Base-by-base conservation (phyloP, 2,888 invertebrate genomes). In the Drosophila nr. perissopoda region DNA sequence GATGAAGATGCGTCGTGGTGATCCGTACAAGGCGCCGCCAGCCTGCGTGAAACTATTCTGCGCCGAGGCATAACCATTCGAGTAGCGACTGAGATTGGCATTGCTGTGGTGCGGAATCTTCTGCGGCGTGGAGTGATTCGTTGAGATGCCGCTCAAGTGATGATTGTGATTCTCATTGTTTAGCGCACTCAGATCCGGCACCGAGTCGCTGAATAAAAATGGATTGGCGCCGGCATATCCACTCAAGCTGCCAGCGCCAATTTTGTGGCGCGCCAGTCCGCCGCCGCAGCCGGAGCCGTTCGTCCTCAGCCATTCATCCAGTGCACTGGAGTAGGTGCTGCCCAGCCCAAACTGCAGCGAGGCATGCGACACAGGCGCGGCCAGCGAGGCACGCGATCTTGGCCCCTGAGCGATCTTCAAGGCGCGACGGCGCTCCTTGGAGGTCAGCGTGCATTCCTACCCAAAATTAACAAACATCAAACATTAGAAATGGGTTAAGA, bases 351-450 rank as follows among this genome's bases (percentile, higher is more conserved):
- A 90, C 70, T 93, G 92, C 63, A 93, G 76, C 5, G 93, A 91
- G 61, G 93, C 91, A 81, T 93, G 93, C 11, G 92, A 92, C 38
- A 93, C 92, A 73, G 93, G 93, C 11, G 92, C 93, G 25, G 93
- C 93, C 48, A 93, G 77, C 2, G 93, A 93, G 71, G 92, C 93
- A 34, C 93, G 91, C 57, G 93, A 93, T 75, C 92, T 86, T 45
- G 93, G 93, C 45, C 92, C 93, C 75, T 93, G 93, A n/a, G 92
- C 92, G 63, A 93, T 93, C 92, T 91, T 94, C 84, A 95, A 91
- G 7, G 95, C 95, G 81, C 94, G 94, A 63, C 95, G 93, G 52
- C 95, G 93, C 88, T 95, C 95, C 90, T 95, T 95, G 79, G 95
- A 95, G 78, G 94, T 94, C 85, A 94, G 91, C 80, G 94, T 95